These are phyloP conservation scores for Cyanoramphus novaezelandiae DNA, from an alignment of 2,113 vertebrate genomes.

Conservation along the genomic window DNA sequence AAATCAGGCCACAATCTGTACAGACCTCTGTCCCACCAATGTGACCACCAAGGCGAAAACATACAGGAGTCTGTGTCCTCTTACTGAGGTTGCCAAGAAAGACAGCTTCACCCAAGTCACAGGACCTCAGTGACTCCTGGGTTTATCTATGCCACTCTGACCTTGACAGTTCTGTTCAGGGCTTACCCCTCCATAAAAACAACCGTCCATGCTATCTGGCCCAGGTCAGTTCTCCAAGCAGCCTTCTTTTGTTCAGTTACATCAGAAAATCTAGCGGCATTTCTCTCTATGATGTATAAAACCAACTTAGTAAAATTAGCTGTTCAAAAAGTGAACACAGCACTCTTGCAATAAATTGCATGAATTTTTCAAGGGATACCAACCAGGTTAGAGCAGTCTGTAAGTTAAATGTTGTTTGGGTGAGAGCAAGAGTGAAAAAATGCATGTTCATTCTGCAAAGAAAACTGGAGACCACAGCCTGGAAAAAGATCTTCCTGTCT, in stretches of 20 bases:
- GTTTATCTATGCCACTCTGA: conserved; percentile 53
- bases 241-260: neutral
- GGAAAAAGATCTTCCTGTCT: neutral
- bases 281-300: neutral
- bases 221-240: conserved; percentile 11
- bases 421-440: neutral
- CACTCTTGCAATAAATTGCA: neutral
- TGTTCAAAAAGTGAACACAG: neutral
- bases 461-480: neutral
- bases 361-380: neutral
- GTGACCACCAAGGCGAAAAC: neutral
- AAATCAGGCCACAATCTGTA: conserved; percentile 17
- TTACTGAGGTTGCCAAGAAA: conserved; percentile 56
- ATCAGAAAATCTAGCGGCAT: neutral
- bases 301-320: neutral
- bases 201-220: conserved; percentile 60
- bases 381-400: neutral
- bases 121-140: conserved; percentile 40
- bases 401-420: neutral
- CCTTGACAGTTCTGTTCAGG: conserved; percentile 55
- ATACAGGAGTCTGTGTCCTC: neutral
- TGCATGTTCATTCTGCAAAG: neutral
- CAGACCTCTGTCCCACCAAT: neutral
- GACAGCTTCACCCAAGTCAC: conserved; percentile 26
- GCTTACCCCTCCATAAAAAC: conserved; percentile 56